Conservation (phyloP, 1,140 invertebrate species). For the Cryptotermes secundus region DNA sequence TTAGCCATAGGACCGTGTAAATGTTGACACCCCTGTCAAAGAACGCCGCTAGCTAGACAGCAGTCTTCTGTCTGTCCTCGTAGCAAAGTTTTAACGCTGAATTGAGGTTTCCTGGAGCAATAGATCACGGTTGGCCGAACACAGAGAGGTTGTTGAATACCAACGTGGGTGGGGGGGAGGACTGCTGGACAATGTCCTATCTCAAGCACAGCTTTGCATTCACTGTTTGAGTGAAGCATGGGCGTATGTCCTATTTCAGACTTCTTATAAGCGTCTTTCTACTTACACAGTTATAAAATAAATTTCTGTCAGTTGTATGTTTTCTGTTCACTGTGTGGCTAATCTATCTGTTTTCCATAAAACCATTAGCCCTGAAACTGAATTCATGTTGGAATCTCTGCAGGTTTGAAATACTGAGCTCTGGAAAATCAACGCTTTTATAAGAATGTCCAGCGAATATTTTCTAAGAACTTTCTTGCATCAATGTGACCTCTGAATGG, state of each 20-base stretch:
- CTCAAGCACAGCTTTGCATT: background rate
- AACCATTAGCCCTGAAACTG: too few species aligned
- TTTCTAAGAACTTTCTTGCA: too few species aligned
- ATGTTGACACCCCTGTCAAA: background rate
- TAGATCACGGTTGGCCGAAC: slow-evolving; percentile 12
- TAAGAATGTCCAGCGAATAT: too few species aligned
- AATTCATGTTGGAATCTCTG: too few species aligned
- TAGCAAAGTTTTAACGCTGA: slow-evolving; percentile 22
- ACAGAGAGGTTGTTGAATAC: slow-evolving; percentile 14
- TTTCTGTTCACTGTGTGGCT: too few species aligned
- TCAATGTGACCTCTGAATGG: too few species aligned
- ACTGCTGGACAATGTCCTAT: background rate
- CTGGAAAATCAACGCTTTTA: too few species aligned
- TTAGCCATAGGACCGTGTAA: background rate
- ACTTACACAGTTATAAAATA: too few species aligned
- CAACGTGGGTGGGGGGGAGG: background rate
- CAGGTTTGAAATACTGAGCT: too few species aligned
- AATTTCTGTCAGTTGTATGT: too few species aligned
- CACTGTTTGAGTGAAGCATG: background rate
- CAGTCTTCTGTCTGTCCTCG: background rate
- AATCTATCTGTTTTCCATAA: too few species aligned
- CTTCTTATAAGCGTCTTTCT: too few species aligned
- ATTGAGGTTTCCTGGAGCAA: slow-evolving; percentile 22
- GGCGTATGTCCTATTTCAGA: background rate
- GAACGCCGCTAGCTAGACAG: background rate